phyloP scores from a whole-genome alignment of 2,888 invertebrate genomes.

The Nematopogon swammerdamellus region DNA sequence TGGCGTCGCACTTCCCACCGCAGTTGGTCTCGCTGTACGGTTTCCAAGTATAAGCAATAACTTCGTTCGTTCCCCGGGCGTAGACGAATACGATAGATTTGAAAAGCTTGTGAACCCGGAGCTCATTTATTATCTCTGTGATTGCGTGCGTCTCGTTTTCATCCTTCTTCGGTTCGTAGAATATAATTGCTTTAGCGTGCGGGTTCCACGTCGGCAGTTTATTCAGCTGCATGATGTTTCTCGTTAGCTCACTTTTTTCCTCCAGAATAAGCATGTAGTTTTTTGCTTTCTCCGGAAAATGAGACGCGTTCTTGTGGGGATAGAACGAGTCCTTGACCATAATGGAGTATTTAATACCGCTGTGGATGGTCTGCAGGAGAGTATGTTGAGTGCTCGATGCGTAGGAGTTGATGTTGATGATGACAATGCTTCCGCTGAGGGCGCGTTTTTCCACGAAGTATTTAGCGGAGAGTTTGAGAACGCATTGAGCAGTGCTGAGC shows the following conservation, averaged over 20 bases:
- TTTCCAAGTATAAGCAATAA: constrained; percentile 41
- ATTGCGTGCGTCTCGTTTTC: constrained; percentile 25
- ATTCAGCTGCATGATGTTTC: constrained; percentile 43
- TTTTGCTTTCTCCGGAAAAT: constrained; percentile 52
- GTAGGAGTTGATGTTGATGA: constrained; percentile 47
- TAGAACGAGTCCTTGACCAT: constrained; percentile 52
- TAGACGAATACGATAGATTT: constrained; percentile 40
- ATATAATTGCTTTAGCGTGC: constrained; percentile 43
- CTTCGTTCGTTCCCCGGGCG: constrained; percentile 24
- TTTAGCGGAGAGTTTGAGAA: constrained; percentile 50
- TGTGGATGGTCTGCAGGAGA: constrained; percentile 40
- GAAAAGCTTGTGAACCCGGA: constrained; percentile 33
- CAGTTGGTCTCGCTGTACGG: constrained; percentile 43
- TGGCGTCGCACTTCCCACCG: constrained; percentile 34
- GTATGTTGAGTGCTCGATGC: constrained; percentile 34
- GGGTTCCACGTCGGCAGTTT: constrained; percentile 52
- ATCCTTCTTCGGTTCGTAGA: constrained; percentile 27
- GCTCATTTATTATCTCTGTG: constrained; percentile 36
- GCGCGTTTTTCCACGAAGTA: constrained; percentile 51
- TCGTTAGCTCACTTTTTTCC: constrained; percentile 38
- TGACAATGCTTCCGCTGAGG: constrained; percentile 47
- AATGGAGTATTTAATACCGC: constrained; percentile 43
- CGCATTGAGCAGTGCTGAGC: constrained; percentile 43
- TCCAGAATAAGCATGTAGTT: constrained; percentile 53
- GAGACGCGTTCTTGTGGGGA: constrained; percentile 47